These are phyloP conservation scores for Parapristionchus giblindavisi DNA, from an alignment of 2,888 invertebrate genomes.

Conservation along the genomic window DNA sequence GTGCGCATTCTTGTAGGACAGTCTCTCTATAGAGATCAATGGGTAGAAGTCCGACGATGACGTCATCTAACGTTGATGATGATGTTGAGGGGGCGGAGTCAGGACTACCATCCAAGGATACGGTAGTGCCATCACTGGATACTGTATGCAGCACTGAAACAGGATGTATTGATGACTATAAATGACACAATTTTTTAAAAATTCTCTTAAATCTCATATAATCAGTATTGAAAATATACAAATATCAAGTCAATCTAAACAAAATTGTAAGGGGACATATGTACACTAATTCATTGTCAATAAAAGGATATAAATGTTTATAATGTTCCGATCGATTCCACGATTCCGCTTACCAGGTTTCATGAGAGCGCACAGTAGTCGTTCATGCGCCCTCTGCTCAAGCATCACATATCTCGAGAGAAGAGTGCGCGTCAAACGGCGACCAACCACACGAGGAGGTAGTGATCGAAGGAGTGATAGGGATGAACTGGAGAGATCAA, in stretches of 20 bases:
- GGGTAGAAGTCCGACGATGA: constrained; percentile 29
- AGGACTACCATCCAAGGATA: no score
- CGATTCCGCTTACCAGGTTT: background rate
- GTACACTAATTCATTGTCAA: no score
- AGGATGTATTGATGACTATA: no score
- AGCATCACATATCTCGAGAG: constrained; percentile 36
- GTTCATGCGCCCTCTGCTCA: constrained; percentile 12
- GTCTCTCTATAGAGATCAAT: constrained; percentile 18
- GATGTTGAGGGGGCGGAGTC: background rate
- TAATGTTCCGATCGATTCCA: no score
- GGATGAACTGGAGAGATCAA: background rate
- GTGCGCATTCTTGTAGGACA: constrained; percentile 29
- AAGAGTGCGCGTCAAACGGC: constrained; percentile 28
- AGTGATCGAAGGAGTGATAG: constrained; percentile 13
- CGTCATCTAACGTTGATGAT: background rate
- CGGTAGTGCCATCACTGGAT: no score
- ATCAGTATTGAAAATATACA: no score
- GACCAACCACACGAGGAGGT: constrained; percentile 35
- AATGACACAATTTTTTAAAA: no score
- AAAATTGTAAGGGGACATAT: no score
- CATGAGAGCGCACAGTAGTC: constrained; percentile 5
- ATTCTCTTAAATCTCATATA: no score
- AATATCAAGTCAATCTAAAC: no score
- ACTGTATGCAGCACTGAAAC: no score
- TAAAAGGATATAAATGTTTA: no score